These are phyloP conservation scores for Novumbra hubbsi DNA, from an alignment of 2,797 vertebrate genomes.

Conservation along the genomic window DNA sequence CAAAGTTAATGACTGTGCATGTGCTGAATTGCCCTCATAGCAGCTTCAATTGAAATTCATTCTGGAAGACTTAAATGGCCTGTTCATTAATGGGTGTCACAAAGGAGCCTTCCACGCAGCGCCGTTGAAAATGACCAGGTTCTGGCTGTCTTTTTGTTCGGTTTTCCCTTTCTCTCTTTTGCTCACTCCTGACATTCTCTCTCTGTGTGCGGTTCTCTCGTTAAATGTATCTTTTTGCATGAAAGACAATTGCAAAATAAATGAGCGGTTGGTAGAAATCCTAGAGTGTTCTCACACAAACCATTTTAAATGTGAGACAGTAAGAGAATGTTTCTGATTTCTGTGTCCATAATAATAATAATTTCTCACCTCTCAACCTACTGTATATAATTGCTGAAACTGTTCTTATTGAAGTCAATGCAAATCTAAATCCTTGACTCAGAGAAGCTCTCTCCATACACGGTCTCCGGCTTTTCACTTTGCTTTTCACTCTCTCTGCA, in stretches of 20 bases:
- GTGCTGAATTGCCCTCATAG: background rate
- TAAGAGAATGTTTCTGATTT: background rate
- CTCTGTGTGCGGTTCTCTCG: constrained; percentile 1
- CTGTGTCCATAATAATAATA: background rate
- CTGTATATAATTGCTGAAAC: background rate
- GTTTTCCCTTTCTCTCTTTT: constrained; percentile 6
- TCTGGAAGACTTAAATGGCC: background rate
- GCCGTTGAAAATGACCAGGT: background rate
- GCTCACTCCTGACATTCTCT: background rate
- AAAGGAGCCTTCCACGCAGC: background rate
- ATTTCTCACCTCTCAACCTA: background rate
- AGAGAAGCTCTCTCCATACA: background rate
- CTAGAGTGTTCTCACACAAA: background rate
- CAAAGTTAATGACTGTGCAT: background rate
- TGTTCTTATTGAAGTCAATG: background rate
- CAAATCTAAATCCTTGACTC: background rate
- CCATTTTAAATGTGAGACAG: background rate
- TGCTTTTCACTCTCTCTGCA: constrained; percentile 2
- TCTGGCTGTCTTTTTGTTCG: background rate
- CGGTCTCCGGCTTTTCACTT: constrained; percentile 8
- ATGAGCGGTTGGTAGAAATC: background rate
- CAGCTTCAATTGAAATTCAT: background rate
- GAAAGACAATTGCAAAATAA: background rate
- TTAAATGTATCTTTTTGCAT: background rate
- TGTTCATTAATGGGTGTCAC: background rate